Evolutionary conservation across 2,113 vertebrate species (phyloP).

Genomic region (Ceratotherium simum): DNA sequence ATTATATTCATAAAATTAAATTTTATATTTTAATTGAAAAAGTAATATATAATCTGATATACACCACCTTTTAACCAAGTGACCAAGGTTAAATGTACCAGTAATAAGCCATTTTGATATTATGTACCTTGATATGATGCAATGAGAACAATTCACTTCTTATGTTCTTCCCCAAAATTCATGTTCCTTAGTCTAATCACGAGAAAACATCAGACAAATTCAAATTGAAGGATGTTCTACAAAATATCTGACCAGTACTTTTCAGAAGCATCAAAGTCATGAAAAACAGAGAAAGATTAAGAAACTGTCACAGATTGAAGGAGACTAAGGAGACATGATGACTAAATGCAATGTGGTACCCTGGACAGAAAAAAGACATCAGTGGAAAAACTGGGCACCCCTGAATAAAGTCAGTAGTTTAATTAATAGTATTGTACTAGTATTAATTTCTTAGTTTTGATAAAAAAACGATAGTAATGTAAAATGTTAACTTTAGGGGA

Average conservation of each 20-base stretch:
- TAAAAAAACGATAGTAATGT: neutral
- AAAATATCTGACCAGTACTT: no score
- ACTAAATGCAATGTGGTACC: neutral
- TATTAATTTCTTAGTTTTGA: neutral
- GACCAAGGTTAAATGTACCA: neutral
- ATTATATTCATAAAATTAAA: neutral
- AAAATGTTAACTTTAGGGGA: neutral
- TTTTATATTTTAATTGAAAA: neutral
- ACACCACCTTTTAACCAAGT: neutral
- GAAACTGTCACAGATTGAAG: no score
- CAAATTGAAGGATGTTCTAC: neutral
- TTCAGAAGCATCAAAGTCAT: no score
- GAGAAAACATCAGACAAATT: neutral
- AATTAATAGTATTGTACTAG: neutral
- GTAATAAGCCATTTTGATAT: neutral
- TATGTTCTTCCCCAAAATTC: neutral
- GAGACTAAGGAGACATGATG: no score
- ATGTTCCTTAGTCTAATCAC: neutral
- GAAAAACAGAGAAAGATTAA: no score
- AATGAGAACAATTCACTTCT: neutral
- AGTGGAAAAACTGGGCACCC: neutral
- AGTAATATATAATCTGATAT: neutral
- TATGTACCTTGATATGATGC: neutral
- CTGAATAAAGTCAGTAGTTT: constrained; percentile 1
- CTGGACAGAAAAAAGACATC: neutral